Conservation (phyloP, 2,113 vertebrate genomes). For the Microtus pennsylvanicus region DNA sequence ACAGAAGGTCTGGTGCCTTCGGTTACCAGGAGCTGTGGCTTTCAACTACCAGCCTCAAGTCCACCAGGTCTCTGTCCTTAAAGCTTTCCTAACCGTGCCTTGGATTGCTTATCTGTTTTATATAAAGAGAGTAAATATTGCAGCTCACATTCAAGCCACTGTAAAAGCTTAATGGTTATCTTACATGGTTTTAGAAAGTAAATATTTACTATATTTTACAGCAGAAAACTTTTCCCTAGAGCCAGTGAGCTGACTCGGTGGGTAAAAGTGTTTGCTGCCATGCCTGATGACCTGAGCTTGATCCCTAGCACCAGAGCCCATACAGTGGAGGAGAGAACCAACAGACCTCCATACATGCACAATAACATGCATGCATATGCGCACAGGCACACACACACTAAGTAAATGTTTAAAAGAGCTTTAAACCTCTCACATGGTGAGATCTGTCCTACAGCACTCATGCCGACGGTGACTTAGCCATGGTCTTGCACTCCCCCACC, state of each 20-base stretch:
- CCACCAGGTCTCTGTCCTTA: neutral
- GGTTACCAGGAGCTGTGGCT: neutral
- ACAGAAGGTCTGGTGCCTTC: neutral
- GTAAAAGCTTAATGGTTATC: constrained; percentile 6
- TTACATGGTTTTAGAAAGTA: neutral
- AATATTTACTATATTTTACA: neutral
- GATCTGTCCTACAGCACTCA: neutral
- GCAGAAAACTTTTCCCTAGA: neutral
- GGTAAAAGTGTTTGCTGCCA: neutral
- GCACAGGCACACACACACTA: neutral
- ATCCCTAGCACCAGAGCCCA: neutral
- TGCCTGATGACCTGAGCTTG: neutral
- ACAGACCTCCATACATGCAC: neutral
- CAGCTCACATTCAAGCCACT: neutral
- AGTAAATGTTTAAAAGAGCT: neutral
- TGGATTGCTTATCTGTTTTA: neutral
- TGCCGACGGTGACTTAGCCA: neutral
- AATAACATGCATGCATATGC: neutral
- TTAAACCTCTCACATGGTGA: neutral
- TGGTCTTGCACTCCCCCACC: neutral
- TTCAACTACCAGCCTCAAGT: neutral
- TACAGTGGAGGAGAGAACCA: neutral
- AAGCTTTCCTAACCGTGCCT: neutral
- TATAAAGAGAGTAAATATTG: neutral
- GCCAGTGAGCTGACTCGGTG: neutral